These are phyloP conservation scores for Carpatolechia fugitivella DNA, from an alignment of 2,888 invertebrate genomes.

Conservation along the genomic window DNA sequence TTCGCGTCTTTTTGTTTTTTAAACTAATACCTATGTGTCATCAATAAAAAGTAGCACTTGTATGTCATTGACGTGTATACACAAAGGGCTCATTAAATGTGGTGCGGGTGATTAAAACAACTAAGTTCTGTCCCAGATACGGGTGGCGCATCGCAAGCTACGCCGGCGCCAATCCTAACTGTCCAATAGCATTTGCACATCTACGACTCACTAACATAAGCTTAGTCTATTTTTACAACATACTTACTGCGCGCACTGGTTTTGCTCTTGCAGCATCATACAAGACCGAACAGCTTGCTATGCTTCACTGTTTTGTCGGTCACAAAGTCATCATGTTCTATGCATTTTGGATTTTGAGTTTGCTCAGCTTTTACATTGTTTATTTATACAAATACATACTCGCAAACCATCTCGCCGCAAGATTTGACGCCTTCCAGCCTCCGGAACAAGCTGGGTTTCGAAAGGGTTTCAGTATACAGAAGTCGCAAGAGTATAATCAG, in stretches of 20 bases:
- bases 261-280: neutral
- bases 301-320: neutral
- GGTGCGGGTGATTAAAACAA: conserved; percentile 69
- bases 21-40: no score
- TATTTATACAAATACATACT: no score
- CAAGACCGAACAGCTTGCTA: neutral
- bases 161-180: conserved; percentile 72
- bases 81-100: conserved; percentile 57
- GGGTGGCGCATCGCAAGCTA: conserved; percentile 67
- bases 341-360: no score
- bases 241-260: neutral
- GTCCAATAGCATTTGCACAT: conserved; percentile 63
- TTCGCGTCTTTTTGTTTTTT: neutral
- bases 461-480: no score
- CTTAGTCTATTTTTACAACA: conserved; percentile 12
- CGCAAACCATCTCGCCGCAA: no score
- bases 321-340: no score
- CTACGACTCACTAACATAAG: conserved; percentile 7
- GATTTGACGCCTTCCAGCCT: no score
- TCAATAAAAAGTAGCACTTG: no score
- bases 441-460: no score
- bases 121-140: conserved; percentile 72
- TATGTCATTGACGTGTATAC: conserved; percentile 23
- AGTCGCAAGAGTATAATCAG: no score
- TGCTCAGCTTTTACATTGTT: no score